phyloP scores from a whole-genome alignment of 2,113 vertebrate species.

The Synchiropus splendidus region DNA sequence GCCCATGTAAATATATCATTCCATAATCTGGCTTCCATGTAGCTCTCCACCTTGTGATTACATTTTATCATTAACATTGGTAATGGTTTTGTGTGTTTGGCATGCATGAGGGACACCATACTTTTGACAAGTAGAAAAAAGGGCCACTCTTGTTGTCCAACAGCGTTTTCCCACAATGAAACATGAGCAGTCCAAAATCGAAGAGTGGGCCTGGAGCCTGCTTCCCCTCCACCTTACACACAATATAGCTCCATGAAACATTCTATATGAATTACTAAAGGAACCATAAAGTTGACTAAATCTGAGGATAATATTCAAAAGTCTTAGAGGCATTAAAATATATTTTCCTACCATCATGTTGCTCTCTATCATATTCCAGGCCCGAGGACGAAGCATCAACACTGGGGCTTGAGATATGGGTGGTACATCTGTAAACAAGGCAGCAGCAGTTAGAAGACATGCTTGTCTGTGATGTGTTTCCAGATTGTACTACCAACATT shows the following conservation, averaged over 20 bases:
- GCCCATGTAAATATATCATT: conserved; percentile 72
- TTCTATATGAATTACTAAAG: no score
- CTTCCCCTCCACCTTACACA: conserved; percentile 65
- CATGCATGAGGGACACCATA: conserved; percentile 17
- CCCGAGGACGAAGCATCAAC: conserved; percentile 72
- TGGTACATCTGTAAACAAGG: conserved; percentile 48
- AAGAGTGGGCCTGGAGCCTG: conserved; percentile 69
- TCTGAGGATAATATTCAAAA: no score
- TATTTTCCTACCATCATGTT: conserved; percentile 66
- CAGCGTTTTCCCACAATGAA: conserved; percentile 63
- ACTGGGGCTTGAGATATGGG: conserved; percentile 63
- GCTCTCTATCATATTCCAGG: conserved; percentile 74
- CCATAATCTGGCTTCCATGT: conserved; percentile 69
- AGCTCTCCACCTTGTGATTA: conserved; percentile 56
- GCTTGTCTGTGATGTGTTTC: not conserved
- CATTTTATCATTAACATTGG: no score
- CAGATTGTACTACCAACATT: conserved; percentile 4
- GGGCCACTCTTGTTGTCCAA: conserved; percentile 63
- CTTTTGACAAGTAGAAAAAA: conserved; percentile 73
- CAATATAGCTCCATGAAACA: not conserved
- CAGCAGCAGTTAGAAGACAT: not conserved
- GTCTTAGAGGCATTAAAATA: no score
- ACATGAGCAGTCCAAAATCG: conserved; percentile 71
- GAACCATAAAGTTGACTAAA: no score
- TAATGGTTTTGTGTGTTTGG: conserved; percentile 1